A percentile compares a stretch with the other conserved stretches of the same genome.
Evolutionary conservation across 2,113 vertebrate species (phyloP).

Genomic region (Nothocercus nigrocapillus): DNA sequence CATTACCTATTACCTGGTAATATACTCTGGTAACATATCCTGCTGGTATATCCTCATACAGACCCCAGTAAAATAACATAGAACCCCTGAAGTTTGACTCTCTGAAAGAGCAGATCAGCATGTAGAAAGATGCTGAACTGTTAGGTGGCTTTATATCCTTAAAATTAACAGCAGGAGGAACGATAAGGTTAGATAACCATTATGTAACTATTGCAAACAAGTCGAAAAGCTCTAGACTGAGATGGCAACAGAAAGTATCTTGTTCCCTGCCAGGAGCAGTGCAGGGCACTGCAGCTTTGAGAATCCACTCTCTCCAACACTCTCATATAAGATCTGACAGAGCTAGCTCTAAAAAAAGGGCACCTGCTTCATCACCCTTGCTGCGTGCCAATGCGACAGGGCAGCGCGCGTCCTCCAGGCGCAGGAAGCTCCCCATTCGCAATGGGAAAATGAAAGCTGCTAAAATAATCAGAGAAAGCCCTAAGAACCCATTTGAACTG

Average conservation of each 20-base stretch:
- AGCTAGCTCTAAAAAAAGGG: neutral
- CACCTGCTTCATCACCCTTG: neutral
- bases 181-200: neutral
- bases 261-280: neutral
- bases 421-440: neutral
- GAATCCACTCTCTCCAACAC: neutral
- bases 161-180: neutral
- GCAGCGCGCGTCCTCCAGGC: neutral
- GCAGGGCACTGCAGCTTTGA: neutral
- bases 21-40: neutral
- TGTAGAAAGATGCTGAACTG: neutral
- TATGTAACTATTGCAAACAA: neutral
- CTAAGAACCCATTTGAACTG: neutral
- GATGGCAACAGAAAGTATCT: neutral
- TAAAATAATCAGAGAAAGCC: neutral
- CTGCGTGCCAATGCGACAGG: neutral
- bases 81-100: neutral
- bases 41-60: neutral
- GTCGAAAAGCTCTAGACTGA: neutral
- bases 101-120: accelerated
- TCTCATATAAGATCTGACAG: neutral
- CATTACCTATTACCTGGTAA: neutral
- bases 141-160: neutral
- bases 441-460: neutral
- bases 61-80: neutral